Base-by-base conservation (phyloP, 2,888 invertebrate species). In the Trichopria drosophilae region DNA sequence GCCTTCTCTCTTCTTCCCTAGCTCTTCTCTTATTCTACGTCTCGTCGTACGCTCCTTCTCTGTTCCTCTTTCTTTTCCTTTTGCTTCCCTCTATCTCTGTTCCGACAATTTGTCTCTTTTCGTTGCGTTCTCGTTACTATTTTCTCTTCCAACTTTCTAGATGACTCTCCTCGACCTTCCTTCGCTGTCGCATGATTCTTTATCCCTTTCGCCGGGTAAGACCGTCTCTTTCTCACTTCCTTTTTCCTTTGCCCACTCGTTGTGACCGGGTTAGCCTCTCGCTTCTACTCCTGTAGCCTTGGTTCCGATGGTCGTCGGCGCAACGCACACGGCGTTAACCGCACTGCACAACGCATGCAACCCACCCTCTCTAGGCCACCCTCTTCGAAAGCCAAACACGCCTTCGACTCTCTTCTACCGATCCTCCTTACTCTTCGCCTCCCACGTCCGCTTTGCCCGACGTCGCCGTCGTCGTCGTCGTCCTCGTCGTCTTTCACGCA, bases 241-340 rank as follows among this genome's bases (percentile, higher is more conserved):
- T 44, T 50, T 41, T 51, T 51, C 45, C 53, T 49, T 20, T 44
- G 53, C 41, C 50, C 49, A 40, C 55, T 41, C 49, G 50, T 15
- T 31, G 50, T 31, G 16, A 13, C 35, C 49, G 32, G 32, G 35
- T 29, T 39, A 36, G 29, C 23, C 45, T 34, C 39, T 44, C 22
- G 10, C 43, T 29, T 24, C 26, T 36, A 36, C 29, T 23, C 37
- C 32, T 28, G 45, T 39, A 52, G 45, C 47, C 36, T 44, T 46
- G 43, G 20, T 31, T 26, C 39, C 64, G 67, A 68, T 66, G 69
- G 62, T 66, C 68, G 66, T 67, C 69, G 68, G 65, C 69, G 65
- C 68, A 69, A 71, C 71, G 71, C 71, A 71, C 71, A 67, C 69
- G 66, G 67, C 66, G 68, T 68, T 67, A 69, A 71, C 72, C 70